Conservation (phyloP, 1,140 invertebrate genomes). For the Rhyzopertha dominica region DNA sequence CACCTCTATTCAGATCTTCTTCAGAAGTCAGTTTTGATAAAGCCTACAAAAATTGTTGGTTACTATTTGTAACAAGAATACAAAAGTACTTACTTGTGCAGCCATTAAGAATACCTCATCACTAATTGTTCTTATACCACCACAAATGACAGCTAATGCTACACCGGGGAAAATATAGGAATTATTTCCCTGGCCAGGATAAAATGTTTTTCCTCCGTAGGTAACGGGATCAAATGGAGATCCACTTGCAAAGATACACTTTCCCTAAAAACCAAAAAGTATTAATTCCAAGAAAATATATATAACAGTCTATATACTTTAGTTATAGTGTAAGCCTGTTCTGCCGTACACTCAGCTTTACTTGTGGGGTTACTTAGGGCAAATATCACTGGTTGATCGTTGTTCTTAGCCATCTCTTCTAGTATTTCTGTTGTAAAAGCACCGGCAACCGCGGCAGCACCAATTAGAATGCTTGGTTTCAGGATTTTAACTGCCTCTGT, state of each 20-base stretch:
- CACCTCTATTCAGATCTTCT: slow-evolving; percentile 77
- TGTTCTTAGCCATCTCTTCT: slow-evolving; percentile 71
- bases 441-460: slow-evolving; percentile 73
- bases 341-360: slow-evolving; percentile 97
- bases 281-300: slow-evolving; percentile 5
- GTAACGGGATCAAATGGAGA: slow-evolving; percentile 85
- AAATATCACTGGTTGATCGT: slow-evolving; percentile 82
- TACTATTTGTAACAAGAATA: background rate
- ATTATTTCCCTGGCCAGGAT: slow-evolving; percentile 95
- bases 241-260: slow-evolving; percentile 85
- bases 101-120: slow-evolving; percentile 87
- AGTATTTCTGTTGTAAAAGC: slow-evolving; percentile 85
- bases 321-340: slow-evolving; percentile 81
- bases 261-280: slow-evolving; percentile 54
- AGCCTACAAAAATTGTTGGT: slow-evolving; percentile 49
- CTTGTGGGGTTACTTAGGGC: slow-evolving; percentile 94
- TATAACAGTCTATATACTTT: slow-evolving; percentile 46
- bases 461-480: slow-evolving; percentile 82
- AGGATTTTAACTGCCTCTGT: slow-evolving; percentile 69
- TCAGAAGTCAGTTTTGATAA: slow-evolving; percentile 80
- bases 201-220: slow-evolving; percentile 67
- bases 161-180: slow-evolving; percentile 96
- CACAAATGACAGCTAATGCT: slow-evolving; percentile 77
- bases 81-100: slow-evolving; percentile 58
- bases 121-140: slow-evolving; percentile 76